Percentiles rank a stretch among this genome's conserved stretches.
Evolutionary conservation across 2,797 vertebrate species (phyloP).

Genomic region (Lacerta viridis): DNA sequence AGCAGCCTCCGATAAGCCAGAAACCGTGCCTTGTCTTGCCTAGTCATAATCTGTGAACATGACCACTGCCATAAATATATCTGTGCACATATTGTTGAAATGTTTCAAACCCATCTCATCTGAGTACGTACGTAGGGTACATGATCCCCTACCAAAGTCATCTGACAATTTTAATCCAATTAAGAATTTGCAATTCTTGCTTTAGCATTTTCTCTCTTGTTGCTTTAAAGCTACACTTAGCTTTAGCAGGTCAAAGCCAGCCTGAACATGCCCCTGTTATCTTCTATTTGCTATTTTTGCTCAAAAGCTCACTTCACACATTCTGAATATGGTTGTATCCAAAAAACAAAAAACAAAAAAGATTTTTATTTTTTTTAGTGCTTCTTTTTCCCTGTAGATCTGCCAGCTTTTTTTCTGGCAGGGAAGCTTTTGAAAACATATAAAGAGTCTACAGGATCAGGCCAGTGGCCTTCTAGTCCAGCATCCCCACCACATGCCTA

Average conservation of each 20-base stretch:
- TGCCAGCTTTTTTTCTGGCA: neutral
- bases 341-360: too few relatives aligned
- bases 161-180: conserved; percentile 6
- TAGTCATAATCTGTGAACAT: neutral
- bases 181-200: conserved; percentile 6
- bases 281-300: neutral
- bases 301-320: neutral
- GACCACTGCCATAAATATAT: neutral
- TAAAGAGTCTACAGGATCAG: too few relatives aligned
- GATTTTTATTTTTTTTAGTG: too few relatives aligned
- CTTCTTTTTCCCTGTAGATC: neutral
- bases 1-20: neutral
- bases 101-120: neutral
- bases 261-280: neutral
- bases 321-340: neutral
- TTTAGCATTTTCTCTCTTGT: neutral
- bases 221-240: neutral
- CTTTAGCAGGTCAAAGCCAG: neutral
- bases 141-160: neutral
- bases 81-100: neutral
- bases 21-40: neutral
- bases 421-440: neutral
- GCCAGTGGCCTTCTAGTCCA: too few relatives aligned
- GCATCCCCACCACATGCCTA: too few relatives aligned
- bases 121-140: neutral